Evolutionary conservation across 2,888 invertebrate genomes (phyloP).

Genomic region (Drosophila koepferae): DNA sequence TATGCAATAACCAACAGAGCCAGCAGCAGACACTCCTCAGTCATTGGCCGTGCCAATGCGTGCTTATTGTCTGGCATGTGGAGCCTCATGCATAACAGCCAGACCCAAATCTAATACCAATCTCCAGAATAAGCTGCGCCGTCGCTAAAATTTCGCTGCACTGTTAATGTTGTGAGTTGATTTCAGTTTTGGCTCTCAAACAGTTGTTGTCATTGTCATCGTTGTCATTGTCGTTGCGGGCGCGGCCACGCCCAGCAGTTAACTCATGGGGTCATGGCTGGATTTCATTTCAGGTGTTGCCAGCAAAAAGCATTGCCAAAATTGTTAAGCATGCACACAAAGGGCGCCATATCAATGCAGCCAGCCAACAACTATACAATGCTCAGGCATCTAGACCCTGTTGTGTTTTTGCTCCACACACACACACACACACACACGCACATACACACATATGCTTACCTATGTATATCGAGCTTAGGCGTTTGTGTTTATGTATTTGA

Average conservation of each 20-base stretch:
- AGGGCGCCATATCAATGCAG: constrained; percentile 32
- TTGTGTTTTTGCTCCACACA: not conserved
- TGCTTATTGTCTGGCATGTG: constrained; percentile 68
- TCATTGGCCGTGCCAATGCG: constrained; percentile 50
- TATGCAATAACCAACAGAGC: constrained; percentile 62
- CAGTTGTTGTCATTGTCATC: constrained; percentile 36
- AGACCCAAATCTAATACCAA: constrained; percentile 8
- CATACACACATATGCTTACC: constrained; percentile 13
- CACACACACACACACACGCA: constrained; percentile 5
- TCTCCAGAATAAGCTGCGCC: constrained; percentile 16
- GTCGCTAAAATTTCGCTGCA: constrained; percentile 70
- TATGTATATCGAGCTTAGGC: constrained; percentile 21
- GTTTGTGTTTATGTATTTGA: constrained; percentile 70
- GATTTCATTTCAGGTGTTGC: constrained; percentile 78
- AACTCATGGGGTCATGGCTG: constrained; percentile 60
- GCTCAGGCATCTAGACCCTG: constrained; percentile 34
- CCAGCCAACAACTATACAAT: constrained; percentile 42
- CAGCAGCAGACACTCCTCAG: constrained; percentile 29
- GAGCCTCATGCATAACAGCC: constrained; percentile 4
- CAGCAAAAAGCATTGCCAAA: constrained; percentile 78
- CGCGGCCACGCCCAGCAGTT: constrained; percentile 39
- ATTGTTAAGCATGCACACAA: constrained; percentile 61
- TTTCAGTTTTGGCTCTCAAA: constrained; percentile 79
- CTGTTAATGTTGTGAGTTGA: constrained; percentile 82
- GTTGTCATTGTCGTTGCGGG: constrained; percentile 23